Evolutionary conservation across 1,140 invertebrate genomes (phyloP).

Genomic region (Drosophila fuyamai): DNA sequence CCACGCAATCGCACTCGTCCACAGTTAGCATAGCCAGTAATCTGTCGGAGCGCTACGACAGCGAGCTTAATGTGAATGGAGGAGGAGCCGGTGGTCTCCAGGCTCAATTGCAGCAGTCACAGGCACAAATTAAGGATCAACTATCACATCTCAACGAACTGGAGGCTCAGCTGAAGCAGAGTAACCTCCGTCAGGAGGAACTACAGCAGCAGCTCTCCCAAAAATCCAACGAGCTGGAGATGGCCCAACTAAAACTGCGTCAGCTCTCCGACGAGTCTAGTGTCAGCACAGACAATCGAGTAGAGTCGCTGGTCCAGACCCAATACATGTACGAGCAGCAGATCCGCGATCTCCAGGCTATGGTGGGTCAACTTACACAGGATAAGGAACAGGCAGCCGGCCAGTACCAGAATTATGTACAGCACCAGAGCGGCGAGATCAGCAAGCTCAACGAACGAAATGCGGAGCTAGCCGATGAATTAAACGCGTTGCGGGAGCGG

Average conservation of each 20-base stretch:
- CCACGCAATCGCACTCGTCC: constrained; percentile 73
- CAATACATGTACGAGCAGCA: constrained; percentile 84
- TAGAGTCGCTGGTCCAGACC: constrained; percentile 77
- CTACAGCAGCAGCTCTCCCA: constrained; percentile 78
- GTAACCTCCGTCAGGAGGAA: constrained; percentile 56
- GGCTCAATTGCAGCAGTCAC: constrained; percentile 44
- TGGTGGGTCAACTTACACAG: constrained; percentile 82
- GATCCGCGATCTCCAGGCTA: constrained; percentile 78
- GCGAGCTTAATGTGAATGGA: constrained; percentile 55
- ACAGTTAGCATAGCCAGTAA: constrained; percentile 74
- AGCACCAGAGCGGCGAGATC: constrained; percentile 88
- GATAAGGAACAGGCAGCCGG: constrained; percentile 88
- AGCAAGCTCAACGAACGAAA: constrained; percentile 85
- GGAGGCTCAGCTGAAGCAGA: constrained; percentile 60
- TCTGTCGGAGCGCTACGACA: constrained; percentile 68
- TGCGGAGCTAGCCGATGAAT: constrained; percentile 85
- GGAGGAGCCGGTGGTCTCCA: constrained; percentile 29
- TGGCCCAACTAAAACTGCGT: constrained; percentile 69
- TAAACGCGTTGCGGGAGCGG: constrained; percentile 85
- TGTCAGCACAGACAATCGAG: constrained; percentile 72
- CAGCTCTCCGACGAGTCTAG: constrained; percentile 77
- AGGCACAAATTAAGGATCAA: constrained; percentile 63
- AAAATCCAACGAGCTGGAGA: constrained; percentile 76
- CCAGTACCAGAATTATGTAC: constrained; percentile 91
- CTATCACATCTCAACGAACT: constrained; percentile 65